Conservation (phyloP, 1,140 invertebrate species). For the Dinothrombium tinctorium region DNA sequence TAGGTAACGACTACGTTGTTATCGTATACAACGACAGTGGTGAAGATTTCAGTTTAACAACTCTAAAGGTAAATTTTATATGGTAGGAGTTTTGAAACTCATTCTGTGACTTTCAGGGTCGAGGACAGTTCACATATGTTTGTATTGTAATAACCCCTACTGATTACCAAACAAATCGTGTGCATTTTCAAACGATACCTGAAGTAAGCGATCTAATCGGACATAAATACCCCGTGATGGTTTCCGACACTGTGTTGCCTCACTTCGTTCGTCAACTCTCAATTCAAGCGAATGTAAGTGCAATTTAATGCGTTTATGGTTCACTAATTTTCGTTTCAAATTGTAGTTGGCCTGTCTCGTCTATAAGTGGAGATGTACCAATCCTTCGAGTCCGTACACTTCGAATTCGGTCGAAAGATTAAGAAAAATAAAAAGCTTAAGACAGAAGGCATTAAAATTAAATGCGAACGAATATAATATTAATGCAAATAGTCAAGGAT, state of each 20-base stretch:
- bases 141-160: slow-evolving; percentile 73
- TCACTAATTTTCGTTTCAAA: slow-evolving; percentile 8
- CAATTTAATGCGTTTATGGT: not conserved
- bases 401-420: slow-evolving; percentile 84
- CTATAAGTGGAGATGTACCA: slow-evolving; percentile 37
- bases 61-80: slow-evolving; percentile 23
- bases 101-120: slow-evolving; percentile 1
- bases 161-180: slow-evolving; percentile 60
- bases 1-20: slow-evolving; percentile 90
- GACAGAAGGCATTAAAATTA: slow-evolving; percentile 1
- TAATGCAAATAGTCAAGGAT: too few species aligned
- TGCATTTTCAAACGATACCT: slow-evolving; percentile 57
- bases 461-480: not conserved
- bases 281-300: slow-evolving; percentile 68
- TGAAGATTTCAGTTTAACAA: slow-evolving; percentile 63
- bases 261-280: slow-evolving; percentile 68
- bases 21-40: slow-evolving; percentile 95
- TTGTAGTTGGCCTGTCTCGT: slow-evolving; percentile 61
- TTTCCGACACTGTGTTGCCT: slow-evolving; percentile 65
- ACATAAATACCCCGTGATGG: slow-evolving; percentile 53
- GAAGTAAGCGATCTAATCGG: slow-evolving; percentile 45
- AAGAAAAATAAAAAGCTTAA: slow-evolving; percentile 50
- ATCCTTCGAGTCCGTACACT: slow-evolving; percentile 42
- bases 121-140: slow-evolving; percentile 73
- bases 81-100: not conserved